Percentiles rank a stretch among this genome's conserved stretches.
These are phyloP conservation scores for Nasonovia ribisnigri DNA, from an alignment of 2,888 invertebrate species.

Conservation along the genomic window DNA sequence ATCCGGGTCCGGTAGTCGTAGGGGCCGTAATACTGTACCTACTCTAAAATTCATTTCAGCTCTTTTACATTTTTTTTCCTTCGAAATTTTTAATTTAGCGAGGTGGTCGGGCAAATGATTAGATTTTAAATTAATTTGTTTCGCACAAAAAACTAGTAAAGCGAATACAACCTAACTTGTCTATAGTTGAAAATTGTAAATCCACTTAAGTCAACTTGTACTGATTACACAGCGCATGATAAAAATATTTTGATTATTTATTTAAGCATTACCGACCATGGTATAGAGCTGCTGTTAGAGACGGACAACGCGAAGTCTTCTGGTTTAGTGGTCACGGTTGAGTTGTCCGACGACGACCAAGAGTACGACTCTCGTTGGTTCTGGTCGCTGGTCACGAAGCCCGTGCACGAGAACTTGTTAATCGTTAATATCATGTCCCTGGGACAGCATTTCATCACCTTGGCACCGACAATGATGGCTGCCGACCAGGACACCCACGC, in stretches of 20 bases:
- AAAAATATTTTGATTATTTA: neutral
- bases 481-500: neutral
- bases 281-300: slow-evolving; percentile 24
- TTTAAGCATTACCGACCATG: slow-evolving; percentile 45
- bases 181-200: no score
- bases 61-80: no score
- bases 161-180: no score
- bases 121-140: no score
- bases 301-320: neutral
- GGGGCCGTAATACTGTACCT: no score
- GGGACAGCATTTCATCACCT: slow-evolving; percentile 57
- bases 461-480: neutral
- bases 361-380: slow-evolving; percentile 7
- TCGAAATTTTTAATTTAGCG: no score
- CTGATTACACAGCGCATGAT: no score
- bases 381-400: neutral
- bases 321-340: neutral
- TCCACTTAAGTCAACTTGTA: no score
- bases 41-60: no score
- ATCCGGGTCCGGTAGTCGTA: neutral
- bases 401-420: slow-evolving; percentile 42
- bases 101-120: no score
- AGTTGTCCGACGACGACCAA: neutral
- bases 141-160: no score
- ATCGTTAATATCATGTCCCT: slow-evolving; percentile 32